These are phyloP conservation scores for Lithobates sylvaticus DNA, from an alignment of 2,797 vertebrate species.

Conservation along the genomic window DNA sequence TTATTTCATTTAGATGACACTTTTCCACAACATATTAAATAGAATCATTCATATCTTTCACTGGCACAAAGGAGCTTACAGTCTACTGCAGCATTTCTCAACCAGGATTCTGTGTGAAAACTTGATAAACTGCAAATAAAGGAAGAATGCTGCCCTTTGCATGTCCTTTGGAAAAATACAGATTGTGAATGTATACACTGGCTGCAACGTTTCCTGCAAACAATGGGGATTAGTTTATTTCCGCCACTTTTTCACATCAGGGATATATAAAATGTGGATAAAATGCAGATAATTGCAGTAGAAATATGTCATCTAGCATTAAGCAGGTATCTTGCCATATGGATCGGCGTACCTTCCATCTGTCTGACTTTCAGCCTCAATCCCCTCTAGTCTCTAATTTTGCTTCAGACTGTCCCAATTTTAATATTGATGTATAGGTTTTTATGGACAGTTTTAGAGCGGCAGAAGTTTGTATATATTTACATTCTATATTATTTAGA, in stretches of 20 bases:
- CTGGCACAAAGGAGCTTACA: too few species aligned
- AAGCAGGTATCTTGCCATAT: slow-evolving; percentile 39
- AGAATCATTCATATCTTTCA: too few species aligned
- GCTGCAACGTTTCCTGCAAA: not conserved
- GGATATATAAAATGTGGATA: slow-evolving; percentile 19
- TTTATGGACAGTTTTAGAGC: not conserved
- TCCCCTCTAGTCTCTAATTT: slow-evolving; percentile 30
- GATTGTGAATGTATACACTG: not conserved
- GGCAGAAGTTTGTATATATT: not conserved
- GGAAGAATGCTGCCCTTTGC: too few species aligned
- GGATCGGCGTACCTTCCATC: slow-evolving; percentile 26
- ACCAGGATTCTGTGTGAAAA: too few species aligned
- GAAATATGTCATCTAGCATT: slow-evolving; percentile 27
- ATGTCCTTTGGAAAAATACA: not conserved
- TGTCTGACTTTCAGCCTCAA: slow-evolving; percentile 6
- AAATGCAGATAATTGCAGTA: slow-evolving; percentile 13
- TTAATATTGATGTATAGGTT: slow-evolving; percentile 28
- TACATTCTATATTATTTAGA: not conserved
- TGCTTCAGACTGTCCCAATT: slow-evolving; percentile 19
- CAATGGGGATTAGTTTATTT: slow-evolving; percentile 10
- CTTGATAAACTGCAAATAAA: too few species aligned
- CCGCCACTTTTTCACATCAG: slow-evolving; percentile 18
- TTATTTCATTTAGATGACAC: too few species aligned
- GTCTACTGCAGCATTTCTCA: too few species aligned
- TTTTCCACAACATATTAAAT: too few species aligned